Evolutionary conservation across 1,140 invertebrate species (phyloP).

Genomic region (Gryon sp.): DNA sequence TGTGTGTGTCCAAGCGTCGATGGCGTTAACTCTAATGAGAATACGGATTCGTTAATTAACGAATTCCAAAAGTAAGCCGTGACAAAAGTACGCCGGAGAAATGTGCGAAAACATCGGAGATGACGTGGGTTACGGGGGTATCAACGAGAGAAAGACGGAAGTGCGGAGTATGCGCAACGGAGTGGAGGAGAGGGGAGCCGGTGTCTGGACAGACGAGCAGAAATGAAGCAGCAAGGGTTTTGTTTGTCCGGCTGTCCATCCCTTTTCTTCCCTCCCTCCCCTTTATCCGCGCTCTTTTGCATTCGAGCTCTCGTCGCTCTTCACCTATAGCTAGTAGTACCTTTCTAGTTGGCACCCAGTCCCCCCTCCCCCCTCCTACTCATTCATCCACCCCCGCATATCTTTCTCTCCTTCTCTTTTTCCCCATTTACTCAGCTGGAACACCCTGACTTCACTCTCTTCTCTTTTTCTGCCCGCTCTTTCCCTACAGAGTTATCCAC

Average conservation of each 20-base stretch:
- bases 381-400: slow-evolving; percentile 60
- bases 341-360: slow-evolving; percentile 35
- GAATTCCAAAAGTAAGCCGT: slow-evolving; percentile 73
- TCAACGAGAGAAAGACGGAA: slow-evolving; percentile 67
- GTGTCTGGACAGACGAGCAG: slow-evolving; percentile 78
- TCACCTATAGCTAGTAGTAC: slow-evolving; percentile 42
- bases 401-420: slow-evolving; percentile 41
- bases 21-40: slow-evolving; percentile 59
- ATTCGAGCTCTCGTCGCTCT: slow-evolving; percentile 45
- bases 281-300: slow-evolving; percentile 48
- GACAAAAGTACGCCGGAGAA: slow-evolving; percentile 69
- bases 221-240: slow-evolving; percentile 80
- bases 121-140: slow-evolving; percentile 58
- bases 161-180: too few relatives aligned
- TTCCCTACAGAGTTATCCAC: slow-evolving; percentile 50
- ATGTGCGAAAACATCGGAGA: slow-evolving; percentile 64
- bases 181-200: too few relatives aligned
- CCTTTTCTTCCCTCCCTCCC: slow-evolving; percentile 46
- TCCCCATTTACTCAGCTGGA: slow-evolving; percentile 55
- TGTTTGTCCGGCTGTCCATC: slow-evolving; percentile 79
- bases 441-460: slow-evolving; percentile 52
- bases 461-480: slow-evolving; percentile 52
- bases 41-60: slow-evolving; percentile 74
- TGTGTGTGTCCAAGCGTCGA: slow-evolving; percentile 16
- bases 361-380: slow-evolving; percentile 37